Evolutionary conservation across 2,113 vertebrate genomes (phyloP).

Genomic region (Mirza zaza): DNA sequence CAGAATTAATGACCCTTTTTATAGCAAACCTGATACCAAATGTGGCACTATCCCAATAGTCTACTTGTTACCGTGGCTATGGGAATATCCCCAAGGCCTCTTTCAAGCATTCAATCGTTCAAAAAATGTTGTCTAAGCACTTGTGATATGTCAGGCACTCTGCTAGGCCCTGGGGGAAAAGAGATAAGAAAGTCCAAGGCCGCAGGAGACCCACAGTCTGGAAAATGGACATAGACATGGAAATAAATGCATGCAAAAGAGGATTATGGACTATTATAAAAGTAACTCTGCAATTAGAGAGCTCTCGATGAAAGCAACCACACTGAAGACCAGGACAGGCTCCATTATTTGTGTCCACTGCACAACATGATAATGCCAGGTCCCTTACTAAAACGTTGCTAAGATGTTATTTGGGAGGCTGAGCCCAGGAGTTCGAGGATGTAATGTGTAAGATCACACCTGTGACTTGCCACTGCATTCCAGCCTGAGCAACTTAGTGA

Average conservation of each 20-base stretch:
- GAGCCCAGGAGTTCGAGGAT: background rate
- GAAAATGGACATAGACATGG: background rate
- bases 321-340: background rate
- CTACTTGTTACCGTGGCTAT: slow-evolving; percentile 48
- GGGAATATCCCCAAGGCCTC: slow-evolving; percentile 24
- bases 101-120: background rate
- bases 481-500: background rate
- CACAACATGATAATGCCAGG: background rate
- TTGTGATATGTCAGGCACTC: background rate
- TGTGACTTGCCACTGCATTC: background rate
- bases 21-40: slow-evolving; percentile 65
- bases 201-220: background rate
- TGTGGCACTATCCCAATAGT: slow-evolving; percentile 67
- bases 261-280: background rate
- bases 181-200: background rate
- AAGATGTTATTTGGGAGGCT: background rate
- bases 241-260: background rate
- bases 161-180: background rate
- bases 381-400: background rate
- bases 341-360: background rate
- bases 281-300: background rate
- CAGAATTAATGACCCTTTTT: slow-evolving; percentile 68
- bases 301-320: background rate
- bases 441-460: background rate
- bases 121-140: background rate